Base-by-base conservation (phyloP, 2,888 invertebrate species). In the Ormyrus pomaceus region DNA sequence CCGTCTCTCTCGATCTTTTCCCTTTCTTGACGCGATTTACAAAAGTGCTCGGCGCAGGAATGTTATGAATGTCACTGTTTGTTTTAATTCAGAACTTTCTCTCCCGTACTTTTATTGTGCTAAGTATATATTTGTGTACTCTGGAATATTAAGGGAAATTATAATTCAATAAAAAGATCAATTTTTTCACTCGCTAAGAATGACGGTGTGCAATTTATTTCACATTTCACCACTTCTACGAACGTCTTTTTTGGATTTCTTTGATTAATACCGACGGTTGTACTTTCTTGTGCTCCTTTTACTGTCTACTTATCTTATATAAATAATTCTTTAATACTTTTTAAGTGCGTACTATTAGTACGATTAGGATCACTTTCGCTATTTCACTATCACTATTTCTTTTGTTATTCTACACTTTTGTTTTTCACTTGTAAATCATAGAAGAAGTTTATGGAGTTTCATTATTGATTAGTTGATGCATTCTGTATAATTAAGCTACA, bases 161-260 rank as follows among this genome's bases (percentile, higher is more conserved):
- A 66, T 45, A 19, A 13, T 76, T 76, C 66, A 80, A 80, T 80
- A 80, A 80, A 79, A 80, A 76, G 66, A 76, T 80, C 66, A 59
- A 71, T 66, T 80, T 75, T 74, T 80, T 75, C 79, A 71, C 70
- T 79, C 19, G 59, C 59, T 68, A 69, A 19, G 11, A 73, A 53
- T 45, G 3, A 55, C 34, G 53, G 45, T 79, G 45, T 70, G 5
- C 61, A 50, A 50, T 79, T 69, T 64, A 71, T 66, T 79, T 71
- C 56, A 48, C 61, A 76, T 61, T 50, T 69, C 53, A 69, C 34
- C 10, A 74, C 9, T 72, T 3, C 46, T 48, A 8, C 13, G 56
- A 13, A 58, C 10, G 10, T 66, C 6, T 46, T 19, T 11, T 48
- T 13, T 56, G 48, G 6, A 58, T 48, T 34, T 69, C 8, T 13